These are phyloP conservation scores for Wasmannia auropunctata DNA, from an alignment of 1,140 invertebrate genomes.

Conservation along the genomic window DNA sequence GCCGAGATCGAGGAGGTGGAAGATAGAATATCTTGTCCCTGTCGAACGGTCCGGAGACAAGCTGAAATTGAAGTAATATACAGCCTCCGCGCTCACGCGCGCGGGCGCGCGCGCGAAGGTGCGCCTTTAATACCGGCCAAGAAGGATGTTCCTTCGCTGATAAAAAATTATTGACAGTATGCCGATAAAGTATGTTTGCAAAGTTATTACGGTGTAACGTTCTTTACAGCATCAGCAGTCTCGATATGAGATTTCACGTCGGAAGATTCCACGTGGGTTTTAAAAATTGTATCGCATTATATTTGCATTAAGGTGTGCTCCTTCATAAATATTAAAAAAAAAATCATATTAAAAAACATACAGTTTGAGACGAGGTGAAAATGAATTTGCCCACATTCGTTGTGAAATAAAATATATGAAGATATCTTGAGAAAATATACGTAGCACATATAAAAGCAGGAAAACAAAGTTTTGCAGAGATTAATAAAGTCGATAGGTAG, in stretches of 20 bases:
- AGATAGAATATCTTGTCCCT: constrained; percentile 43
- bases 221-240: neutral
- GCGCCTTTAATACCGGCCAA: constrained; percentile 45
- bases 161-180: constrained; percentile 67
- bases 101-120: constrained; percentile 14
- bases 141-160: constrained; percentile 35
- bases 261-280: neutral
- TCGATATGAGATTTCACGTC: constrained; percentile 33
- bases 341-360: no score
- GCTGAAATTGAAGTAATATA: constrained; percentile 62
- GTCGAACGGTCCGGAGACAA: constrained; percentile 62
- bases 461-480: neutral
- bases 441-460: neutral
- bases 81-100: constrained; percentile 14
- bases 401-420: neutral
- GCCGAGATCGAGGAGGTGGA: constrained; percentile 4
- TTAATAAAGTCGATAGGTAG: constrained; percentile 11
- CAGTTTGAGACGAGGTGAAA: neutral
- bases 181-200: constrained; percentile 69
- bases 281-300: neutral
- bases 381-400: neutral
- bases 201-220: constrained; percentile 40
- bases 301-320: constrained; percentile 35
- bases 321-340: neutral
- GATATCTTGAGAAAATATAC: neutral